Evolutionary conservation across 2,113 vertebrate genomes (phyloP).

Genomic region (Elgaria multicarinata): DNA sequence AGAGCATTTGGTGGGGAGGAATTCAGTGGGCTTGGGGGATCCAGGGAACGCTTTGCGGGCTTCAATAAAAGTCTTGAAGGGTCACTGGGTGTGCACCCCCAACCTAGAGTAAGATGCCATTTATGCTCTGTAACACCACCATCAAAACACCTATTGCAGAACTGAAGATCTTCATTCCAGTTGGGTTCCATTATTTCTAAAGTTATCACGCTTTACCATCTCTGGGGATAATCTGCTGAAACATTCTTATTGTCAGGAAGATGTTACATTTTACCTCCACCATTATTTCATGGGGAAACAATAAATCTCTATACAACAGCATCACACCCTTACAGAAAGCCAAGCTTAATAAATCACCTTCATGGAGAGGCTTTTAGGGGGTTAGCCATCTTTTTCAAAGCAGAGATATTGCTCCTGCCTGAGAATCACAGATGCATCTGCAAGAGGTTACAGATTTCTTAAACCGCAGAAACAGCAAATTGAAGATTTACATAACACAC

Average conservation of each 20-base stretch:
- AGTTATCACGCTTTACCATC: not conserved
- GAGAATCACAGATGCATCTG: not conserved
- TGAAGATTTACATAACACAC: not conserved
- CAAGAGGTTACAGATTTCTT: not conserved
- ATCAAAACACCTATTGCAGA: rapidly evolving
- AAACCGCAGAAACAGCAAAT: not conserved
- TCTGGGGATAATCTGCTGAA: not conserved
- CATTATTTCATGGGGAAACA: not conserved
- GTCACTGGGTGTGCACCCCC: too few species aligned
- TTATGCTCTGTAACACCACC: not conserved
- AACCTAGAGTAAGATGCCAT: rapidly evolving
- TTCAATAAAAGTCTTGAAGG: too few species aligned
- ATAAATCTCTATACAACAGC: not conserved
- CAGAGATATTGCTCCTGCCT: not conserved
- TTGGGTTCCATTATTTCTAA: conserved; percentile 1
- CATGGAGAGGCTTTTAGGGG: not conserved
- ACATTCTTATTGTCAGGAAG: not conserved
- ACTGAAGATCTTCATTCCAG: not conserved
- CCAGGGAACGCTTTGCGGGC: too few species aligned
- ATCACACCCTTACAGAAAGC: conserved; percentile 3
- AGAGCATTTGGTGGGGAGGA: too few species aligned
- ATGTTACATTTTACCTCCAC: not conserved
- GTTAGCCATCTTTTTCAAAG: not conserved
- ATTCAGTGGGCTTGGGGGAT: too few species aligned
- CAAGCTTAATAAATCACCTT: not conserved